A percentile compares a stretch with the other conserved stretches of the same genome.
These are phyloP conservation scores for Umimayanthus chanpuru DNA, from an alignment of 92 coral and sea anemone genomes.

Conservation along the genomic window DNA sequence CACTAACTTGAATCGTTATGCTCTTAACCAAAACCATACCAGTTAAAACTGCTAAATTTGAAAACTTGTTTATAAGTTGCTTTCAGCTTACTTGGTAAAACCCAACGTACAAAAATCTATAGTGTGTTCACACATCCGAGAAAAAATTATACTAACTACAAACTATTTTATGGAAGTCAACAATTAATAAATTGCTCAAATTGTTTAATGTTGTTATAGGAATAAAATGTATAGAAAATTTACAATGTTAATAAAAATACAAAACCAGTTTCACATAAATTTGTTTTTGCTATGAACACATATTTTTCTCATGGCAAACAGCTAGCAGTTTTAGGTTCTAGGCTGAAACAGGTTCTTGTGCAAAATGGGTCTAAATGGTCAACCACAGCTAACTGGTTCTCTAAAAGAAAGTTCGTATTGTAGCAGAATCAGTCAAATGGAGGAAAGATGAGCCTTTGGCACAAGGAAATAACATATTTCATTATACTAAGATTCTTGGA, in stretches of 20 bases:
- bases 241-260: constrained; percentile 12
- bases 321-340: constrained; percentile 9
- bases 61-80: too few species aligned
- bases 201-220: constrained; percentile 4
- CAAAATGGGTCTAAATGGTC: constrained; percentile 21
- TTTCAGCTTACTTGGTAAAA: too few species aligned
- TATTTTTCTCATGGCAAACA: constrained; percentile 4
- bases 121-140: constrained; percentile 6
- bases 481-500: background rate
- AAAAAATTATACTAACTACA: constrained; percentile 3
- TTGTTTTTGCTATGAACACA: constrained; percentile 12
- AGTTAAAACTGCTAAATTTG: too few species aligned
- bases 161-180: constrained; percentile 15
- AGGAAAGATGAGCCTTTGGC: constrained; percentile 19
- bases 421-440: constrained; percentile 23
- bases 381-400: constrained; percentile 15
- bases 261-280: constrained; percentile 18
- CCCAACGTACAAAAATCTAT: too few species aligned
- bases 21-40: too few species aligned
- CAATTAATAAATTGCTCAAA: constrained; percentile 1
- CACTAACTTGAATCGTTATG: too few species aligned
- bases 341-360: constrained; percentile 21
- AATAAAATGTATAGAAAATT: constrained; percentile 4
- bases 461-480: constrained; percentile 29
- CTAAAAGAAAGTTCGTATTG: constrained; percentile 18